Conservation (phyloP, 1,140 invertebrate genomes). For the Pararge aegeria region DNA sequence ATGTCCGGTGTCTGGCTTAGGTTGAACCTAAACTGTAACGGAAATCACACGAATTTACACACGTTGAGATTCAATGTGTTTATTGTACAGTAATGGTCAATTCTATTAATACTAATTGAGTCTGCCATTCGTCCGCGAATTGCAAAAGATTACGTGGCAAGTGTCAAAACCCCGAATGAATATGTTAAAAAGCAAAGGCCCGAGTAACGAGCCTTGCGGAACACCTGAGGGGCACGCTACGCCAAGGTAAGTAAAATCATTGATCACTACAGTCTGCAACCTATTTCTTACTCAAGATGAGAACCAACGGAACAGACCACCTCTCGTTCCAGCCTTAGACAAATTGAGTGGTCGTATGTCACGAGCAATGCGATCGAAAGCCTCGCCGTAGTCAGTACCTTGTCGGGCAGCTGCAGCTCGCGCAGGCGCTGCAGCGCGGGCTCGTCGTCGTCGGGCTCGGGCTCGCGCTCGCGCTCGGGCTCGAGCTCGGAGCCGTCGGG, state of each 20-base stretch:
- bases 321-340: conserved; percentile 4
- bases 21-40: not conserved
- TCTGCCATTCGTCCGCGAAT: not conserved
- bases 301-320: conserved; percentile 36
- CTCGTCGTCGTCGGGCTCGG: conserved; percentile 21
- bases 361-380: conserved; percentile 25
- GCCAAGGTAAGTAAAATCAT: not conserved
- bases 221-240: not conserved
- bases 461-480: conserved; percentile 36
- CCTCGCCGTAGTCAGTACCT: conserved; percentile 31
- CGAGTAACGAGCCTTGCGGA: not conserved
- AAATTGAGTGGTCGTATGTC: conserved; percentile 7
- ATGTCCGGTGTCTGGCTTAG: not conserved
- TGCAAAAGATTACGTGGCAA: not conserved
- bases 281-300: conserved; percentile 32
- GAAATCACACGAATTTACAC: not conserved
- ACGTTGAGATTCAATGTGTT: not conserved
- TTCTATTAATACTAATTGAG: not conserved
- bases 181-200: not conserved
- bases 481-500: conserved; percentile 21
- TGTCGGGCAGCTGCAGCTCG: conserved; percentile 54
- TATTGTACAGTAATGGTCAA: not conserved
- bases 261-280: conserved; percentile 33
- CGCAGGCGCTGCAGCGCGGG: conserved; percentile 44
- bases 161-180: not conserved